Base-by-base conservation (phyloP, 2,888 invertebrate genomes). In the Cataglyphis rosenhaueri region DNA sequence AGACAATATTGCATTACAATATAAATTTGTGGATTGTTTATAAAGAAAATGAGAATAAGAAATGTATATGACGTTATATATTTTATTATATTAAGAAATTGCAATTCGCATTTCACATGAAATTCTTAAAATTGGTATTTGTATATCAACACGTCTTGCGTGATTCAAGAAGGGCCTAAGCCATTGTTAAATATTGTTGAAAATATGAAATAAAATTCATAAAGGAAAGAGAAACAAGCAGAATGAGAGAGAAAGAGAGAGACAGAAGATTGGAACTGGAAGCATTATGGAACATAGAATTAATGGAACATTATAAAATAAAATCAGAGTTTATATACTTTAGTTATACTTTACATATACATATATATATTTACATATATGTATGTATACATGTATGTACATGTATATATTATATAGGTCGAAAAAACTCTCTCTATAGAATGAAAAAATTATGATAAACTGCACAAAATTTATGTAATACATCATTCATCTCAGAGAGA, bases 271-370 rank as follows among this genome's bases (percentile, higher is more conserved):
- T 86, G 89, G 91, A 92, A 93, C 93, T 89, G 91, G 89, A 92
- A 92, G 88, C 92, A 92, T 93, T 92, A 76, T 68, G 21, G 10
- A 59, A 68, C 21, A 68, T 78, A 93, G 91, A 90, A 91, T 92
- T 92, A 92, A 92, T 84, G 89, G 89, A 91, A 91, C 91, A 92
- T 92, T 92, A 93, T 92, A 88, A 92, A 89, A 90, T 91, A 88
- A 90, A 92, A 92, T 92, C 92, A 93, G 93, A 93, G 92, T 93
- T 92, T 93, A 93, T 93, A 92, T 93, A 92, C 91, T 91, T 92
- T 93, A 93, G 92, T 93, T 93, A 92, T 92, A 92, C 91, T 92
- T 90, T 92, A 92, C 91, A 93, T 87, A 89, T 90, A 89, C 61
- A 68, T 52, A 68, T 35, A 35, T 70, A 70, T 55, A 68, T 68